phyloP scores from a whole-genome alignment of 2,888 invertebrate genomes.

The Artemia sinica region DNA sequence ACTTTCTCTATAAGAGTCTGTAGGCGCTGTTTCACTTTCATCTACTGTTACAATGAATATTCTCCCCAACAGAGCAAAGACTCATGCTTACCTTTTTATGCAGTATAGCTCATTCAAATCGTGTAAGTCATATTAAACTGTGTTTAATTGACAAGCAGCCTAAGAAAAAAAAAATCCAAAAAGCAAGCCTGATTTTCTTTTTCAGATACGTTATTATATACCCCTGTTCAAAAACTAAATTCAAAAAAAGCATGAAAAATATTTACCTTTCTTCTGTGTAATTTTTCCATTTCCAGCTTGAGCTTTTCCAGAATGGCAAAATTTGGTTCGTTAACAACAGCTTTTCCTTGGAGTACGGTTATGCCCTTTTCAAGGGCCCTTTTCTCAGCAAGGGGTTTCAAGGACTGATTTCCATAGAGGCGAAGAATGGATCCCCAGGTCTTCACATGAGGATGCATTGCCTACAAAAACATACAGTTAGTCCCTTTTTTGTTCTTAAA shows the following conservation, averaged over 20 bases:
- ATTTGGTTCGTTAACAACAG: conserved; percentile 75
- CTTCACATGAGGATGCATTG: conserved; percentile 78
- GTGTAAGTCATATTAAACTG: too few species aligned
- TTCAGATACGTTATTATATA: too few species aligned
- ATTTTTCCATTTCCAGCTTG: conserved; percentile 57
- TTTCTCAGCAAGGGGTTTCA: conserved; percentile 77
- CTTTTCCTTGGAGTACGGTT: conserved; percentile 69
- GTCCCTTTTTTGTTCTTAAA: too few species aligned
- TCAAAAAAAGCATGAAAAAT: neutral
- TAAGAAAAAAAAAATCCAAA: too few species aligned
- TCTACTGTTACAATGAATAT: too few species aligned
- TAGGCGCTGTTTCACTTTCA: too few species aligned
- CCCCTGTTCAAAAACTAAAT: neutral
- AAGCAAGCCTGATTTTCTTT: too few species aligned
- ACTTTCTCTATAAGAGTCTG: too few species aligned
- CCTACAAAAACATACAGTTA: conserved; percentile 34
- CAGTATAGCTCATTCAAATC: too few species aligned
- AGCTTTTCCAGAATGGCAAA: conserved; percentile 73
- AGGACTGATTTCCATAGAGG: conserved; percentile 76
- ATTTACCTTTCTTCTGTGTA: conserved; percentile 40
- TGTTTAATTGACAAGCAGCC: too few species aligned
- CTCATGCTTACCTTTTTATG: too few species aligned
- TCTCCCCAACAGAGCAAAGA: too few species aligned
- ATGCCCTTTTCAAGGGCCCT: conserved; percentile 83
- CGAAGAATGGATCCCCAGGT: conserved; percentile 87